phyloP scores from a whole-genome alignment of 2,113 vertebrate species.

The Indri indri region DNA sequence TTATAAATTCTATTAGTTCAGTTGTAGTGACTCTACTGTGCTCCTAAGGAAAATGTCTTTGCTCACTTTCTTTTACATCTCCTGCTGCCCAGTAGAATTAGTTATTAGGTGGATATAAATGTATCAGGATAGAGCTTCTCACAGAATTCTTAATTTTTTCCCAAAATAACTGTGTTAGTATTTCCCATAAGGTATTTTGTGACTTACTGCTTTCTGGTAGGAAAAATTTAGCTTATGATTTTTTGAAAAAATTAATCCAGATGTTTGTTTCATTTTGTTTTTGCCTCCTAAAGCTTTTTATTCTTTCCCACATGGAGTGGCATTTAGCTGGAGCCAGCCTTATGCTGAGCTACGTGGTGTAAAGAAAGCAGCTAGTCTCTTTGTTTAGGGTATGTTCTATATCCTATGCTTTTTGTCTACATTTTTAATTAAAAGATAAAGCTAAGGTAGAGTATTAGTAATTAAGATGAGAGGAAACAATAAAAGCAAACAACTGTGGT shows the following conservation, averaged over 20 bases:
- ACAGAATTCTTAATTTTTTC: background rate
- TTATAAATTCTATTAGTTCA: background rate
- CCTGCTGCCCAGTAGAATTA: background rate
- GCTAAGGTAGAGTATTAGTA: background rate
- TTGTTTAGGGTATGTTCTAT: background rate
- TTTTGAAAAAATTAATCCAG: background rate
- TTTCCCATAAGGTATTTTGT: background rate
- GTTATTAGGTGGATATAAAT: background rate
- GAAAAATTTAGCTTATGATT: background rate
- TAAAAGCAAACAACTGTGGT: background rate
- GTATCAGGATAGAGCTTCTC: background rate
- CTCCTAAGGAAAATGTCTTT: background rate
- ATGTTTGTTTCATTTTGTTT: background rate
- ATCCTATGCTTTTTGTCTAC: background rate
- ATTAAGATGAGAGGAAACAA: background rate
- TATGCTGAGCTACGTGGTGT: background rate
- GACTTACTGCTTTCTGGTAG: background rate
- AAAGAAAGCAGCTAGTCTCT: background rate
- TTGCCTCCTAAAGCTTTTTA: background rate
- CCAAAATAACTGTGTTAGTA: background rate
- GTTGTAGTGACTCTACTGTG: background rate
- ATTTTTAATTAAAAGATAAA: conserved; percentile 28
- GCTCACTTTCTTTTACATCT: background rate
- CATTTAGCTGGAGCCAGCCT: background rate
- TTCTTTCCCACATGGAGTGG: background rate